Percentiles rank a stretch among this genome's conserved stretches.
Evolutionary conservation across 2,797 vertebrate species (phyloP).

Genomic region (Fratercula arctica): DNA sequence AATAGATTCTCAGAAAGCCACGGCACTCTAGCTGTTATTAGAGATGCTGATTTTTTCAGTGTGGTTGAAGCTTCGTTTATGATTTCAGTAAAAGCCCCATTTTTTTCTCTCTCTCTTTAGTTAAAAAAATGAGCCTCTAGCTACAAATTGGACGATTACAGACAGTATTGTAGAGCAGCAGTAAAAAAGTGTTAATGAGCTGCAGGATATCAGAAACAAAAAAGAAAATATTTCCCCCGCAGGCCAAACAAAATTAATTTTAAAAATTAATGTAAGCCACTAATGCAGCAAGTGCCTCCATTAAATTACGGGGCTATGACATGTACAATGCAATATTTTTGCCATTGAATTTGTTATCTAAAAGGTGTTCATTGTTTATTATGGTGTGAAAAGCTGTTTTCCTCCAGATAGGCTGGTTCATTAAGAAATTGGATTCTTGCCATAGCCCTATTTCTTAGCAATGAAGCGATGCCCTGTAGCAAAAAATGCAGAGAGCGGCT

Average conservation of each 20-base stretch:
- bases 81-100: slow-evolving; percentile 37
- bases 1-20: neutral
- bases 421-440: slow-evolving; percentile 80
- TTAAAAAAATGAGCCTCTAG: slow-evolving; percentile 73
- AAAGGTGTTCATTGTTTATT: slow-evolving; percentile 81
- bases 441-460: slow-evolving; percentile 66
- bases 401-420: slow-evolving; percentile 80
- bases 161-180: slow-evolving; percentile 65
- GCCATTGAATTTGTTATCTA: slow-evolving; percentile 79
- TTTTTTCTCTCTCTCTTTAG: neutral
- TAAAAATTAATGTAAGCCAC: slow-evolving; percentile 83
- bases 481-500: slow-evolving; percentile 53
- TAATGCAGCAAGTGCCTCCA: slow-evolving; percentile 76
- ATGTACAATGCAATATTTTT: slow-evolving; percentile 73
- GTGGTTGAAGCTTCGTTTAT: slow-evolving; percentile 41
- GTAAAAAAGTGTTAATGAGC: slow-evolving; percentile 79
- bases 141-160: slow-evolving; percentile 75
- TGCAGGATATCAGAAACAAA: slow-evolving; percentile 77
- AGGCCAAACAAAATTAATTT: slow-evolving; percentile 83
- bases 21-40: neutral
- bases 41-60: slow-evolving; percentile 27
- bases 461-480: slow-evolving; percentile 66
- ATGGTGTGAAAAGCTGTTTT: slow-evolving; percentile 82
- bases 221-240: slow-evolving; percentile 76
- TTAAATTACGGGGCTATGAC: slow-evolving; percentile 77